A percentile compares a stretch with the other conserved stretches of the same genome.
phyloP scores from a whole-genome alignment of 2,888 invertebrate species.

The Pheosia gnoma region DNA sequence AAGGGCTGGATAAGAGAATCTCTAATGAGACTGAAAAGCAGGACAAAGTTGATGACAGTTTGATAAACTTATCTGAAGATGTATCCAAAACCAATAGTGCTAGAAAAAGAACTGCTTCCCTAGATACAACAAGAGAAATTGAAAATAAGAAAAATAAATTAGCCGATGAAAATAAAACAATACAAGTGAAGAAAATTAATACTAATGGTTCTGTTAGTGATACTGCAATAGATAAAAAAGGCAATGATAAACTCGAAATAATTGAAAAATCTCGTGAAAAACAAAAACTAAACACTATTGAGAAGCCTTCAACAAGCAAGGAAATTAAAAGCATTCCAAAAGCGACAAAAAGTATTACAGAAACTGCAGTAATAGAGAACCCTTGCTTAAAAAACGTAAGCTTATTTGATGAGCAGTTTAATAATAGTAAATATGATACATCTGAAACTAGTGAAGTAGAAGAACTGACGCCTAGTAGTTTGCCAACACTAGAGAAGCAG shows the following conservation, averaged over 20 bases:
- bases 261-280: not conserved
- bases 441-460: conserved; percentile 52
- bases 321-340: conserved; percentile 6
- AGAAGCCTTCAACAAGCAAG: conserved; percentile 29
- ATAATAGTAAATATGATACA: conserved; percentile 48
- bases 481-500: conserved; percentile 11
- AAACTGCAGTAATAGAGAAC: conserved; percentile 38
- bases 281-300: conserved; percentile 2
- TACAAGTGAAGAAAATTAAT: conserved; percentile 6
- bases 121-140: conserved; percentile 15
- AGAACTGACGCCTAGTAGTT: conserved; percentile 16
- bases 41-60: conserved; percentile 19
- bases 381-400: conserved; percentile 69
- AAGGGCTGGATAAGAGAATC: conserved; percentile 48
- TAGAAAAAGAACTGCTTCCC: conserved; percentile 32
- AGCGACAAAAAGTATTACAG: conserved; percentile 7
- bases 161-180: conserved; percentile 17
- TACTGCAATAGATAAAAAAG: conserved; percentile 14
- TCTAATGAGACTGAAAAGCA: conserved; percentile 18
- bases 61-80: conserved; percentile 13
- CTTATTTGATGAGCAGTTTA: conserved; percentile 62
- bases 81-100: conserved; percentile 10
- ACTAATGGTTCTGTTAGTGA: not conserved
- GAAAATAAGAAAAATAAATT: conserved; percentile 32
- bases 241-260: conserved; percentile 3